Evolutionary conservation across 30 jellyfish, hydroid and myxozoan genomes (phyloP), one percentile per base, ranked within the genome.

Genomic region (Euphysa ruthae): DNA sequence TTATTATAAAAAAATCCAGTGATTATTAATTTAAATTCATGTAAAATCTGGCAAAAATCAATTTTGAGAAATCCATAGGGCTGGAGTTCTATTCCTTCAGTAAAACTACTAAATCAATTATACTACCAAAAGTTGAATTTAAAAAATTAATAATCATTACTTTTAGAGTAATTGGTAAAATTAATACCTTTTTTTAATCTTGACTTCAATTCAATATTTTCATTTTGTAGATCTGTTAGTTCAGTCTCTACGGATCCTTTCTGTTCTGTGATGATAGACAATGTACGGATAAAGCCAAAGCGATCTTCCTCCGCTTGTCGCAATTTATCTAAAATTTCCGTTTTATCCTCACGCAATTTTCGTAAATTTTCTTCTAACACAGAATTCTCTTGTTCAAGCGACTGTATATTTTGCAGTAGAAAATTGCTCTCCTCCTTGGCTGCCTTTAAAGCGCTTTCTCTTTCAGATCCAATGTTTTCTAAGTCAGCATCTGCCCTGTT

Each of bases 261-360:
- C 32, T 79, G 72, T n/a, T 66, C 95, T 54, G 79, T 38, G 32
- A 74, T 61, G 82, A 81, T 25, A 15, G 81, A 78, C 64, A 90
- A 54, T 24, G 98, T 82, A 61, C 79, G 80, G 58, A 82, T 81
- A 66, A 82, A 74, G 7, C 95, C 92, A 12, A 88, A 60, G 32
- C 94, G 62, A 54, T 88, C 97, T 58, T 69, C 94, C 60, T 88
- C 97, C 16, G 94, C 93, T 44, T 75, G 94, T 34, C 77, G 82
- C 78, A 90, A 66, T 18, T 74, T 83, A 49, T 81, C 93, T 60
- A 90, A 69, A 61, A 90, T 50, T 49, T 90, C 98, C 50, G 79
- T 27, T 65, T 82, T 81, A 66, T 90, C 94, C 42, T 90, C 94
- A 31, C 95, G 68, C 16, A 78, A 57, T 20, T 81, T 81, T 43